Conservation (phyloP, 1,140 invertebrate species). For the Drosophila sucinea region DNA sequence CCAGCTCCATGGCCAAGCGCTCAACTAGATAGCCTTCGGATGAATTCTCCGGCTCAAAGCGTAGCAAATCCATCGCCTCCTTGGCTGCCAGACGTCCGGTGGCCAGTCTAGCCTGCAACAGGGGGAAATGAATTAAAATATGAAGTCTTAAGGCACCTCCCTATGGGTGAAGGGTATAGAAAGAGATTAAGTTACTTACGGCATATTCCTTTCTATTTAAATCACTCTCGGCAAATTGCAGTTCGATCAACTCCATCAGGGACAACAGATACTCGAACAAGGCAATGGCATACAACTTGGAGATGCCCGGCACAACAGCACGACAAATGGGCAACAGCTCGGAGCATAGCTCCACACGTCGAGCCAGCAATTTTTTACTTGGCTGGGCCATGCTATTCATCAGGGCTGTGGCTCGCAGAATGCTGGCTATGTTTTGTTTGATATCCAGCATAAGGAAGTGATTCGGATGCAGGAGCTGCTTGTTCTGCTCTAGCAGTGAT, state of each 20-base stretch:
- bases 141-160: not conserved
- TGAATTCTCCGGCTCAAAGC: slow-evolving; percentile 88
- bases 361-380: slow-evolving; percentile 59
- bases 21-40: slow-evolving; percentile 88
- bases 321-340: slow-evolving; percentile 87
- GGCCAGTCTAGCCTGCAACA: slow-evolving; percentile 74
- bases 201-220: slow-evolving; percentile 62
- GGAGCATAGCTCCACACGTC: slow-evolving; percentile 87
- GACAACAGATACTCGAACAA: slow-evolving; percentile 90
- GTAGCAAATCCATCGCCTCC: slow-evolving; percentile 86
- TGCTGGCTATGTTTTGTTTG: slow-evolving; percentile 87
- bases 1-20: slow-evolving; percentile 65
- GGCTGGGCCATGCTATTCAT: slow-evolving; percentile 84
- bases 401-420: slow-evolving; percentile 83
- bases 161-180: too few species aligned
- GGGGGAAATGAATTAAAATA: slow-evolving; percentile 23
- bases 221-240: slow-evolving; percentile 65
- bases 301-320: slow-evolving; percentile 89
- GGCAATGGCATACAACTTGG: slow-evolving; percentile 88
- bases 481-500: slow-evolving; percentile 85
- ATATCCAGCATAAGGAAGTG: slow-evolving; percentile 87
- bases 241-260: slow-evolving; percentile 85
- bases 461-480: slow-evolving; percentile 85
- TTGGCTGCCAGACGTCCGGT: slow-evolving; percentile 85
- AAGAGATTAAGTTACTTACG: slow-evolving; percentile 25